Evolutionary conservation across 2,888 invertebrate genomes (phyloP), one percentile per base, ranked within the genome.

Genomic region (Lottia gigantea): DNA sequence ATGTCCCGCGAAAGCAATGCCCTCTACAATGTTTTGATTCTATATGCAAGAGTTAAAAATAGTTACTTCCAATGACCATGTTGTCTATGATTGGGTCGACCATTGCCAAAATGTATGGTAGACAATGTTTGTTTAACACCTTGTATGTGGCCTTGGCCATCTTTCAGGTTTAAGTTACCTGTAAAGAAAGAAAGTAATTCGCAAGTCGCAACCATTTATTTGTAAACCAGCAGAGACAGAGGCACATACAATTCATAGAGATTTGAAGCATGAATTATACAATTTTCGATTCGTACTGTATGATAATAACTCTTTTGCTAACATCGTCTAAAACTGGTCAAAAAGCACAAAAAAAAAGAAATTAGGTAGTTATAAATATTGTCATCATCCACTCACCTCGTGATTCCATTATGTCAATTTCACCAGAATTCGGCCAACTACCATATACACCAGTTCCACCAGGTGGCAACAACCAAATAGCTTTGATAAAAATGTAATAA

Each of bases 401-500:
- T 0, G 92, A 89, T 78, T 92, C 92, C 0, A 94, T 94, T 16
- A 95, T 89, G 64, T 93, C 92, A 55, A 95, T 91, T 82, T 93
- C 91, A 0, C 94, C 94, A 0, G 93, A 93, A 6, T 91, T 85
- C 0, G 93, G 93, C 93, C 93, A 93, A 0, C 89, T 86, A 0
- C 93, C 93, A 84, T 94, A 94, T 0, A 90, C 86, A 46, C 90
- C 90, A 65, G 91, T 62, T 25, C 65, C 71, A 45, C 67, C 90
- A 12, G 90, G 88, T 0, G 95, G 93, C 80, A 93, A 92, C 81
- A 94, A 83, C 93, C 93, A 93, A 77, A 93, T 91, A 45, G 93
- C 93, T 92, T 82, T 19, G 65, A 70, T 47, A 71, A 19, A 70
- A 45, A 4, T 55, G 3, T 4, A 6, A 31, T 31, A 31, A 4